Conservation (phyloP, 1,140 invertebrate species). For the Parasteatoda tepidariorum region DNA sequence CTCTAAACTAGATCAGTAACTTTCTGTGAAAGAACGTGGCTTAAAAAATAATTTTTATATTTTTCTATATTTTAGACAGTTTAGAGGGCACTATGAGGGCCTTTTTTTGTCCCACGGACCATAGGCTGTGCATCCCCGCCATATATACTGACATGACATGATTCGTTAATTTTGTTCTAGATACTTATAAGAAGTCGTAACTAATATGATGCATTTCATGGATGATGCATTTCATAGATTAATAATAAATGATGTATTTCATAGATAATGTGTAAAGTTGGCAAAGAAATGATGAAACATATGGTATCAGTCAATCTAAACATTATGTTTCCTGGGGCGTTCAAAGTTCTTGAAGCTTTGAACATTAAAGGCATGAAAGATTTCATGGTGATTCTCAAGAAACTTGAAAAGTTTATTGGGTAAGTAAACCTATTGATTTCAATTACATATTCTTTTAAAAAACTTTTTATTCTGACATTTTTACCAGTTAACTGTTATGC, state of each 20-base stretch:
- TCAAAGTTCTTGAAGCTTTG: neutral
- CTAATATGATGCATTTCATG: neutral
- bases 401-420: slow-evolving; percentile 30
- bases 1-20: no score
- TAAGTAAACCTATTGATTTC: slow-evolving; percentile 4
- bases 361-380: neutral
- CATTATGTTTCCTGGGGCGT: neutral
- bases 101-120: neutral
- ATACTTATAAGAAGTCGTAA: neutral
- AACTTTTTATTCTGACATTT: neutral
- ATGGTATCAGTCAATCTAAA: neutral
- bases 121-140: no score
- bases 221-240: neutral
- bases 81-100: neutral
- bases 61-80: no score
- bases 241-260: neutral
- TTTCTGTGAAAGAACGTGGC: no score
- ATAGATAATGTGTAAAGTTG: neutral
- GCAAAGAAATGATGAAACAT: neutral
- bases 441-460: neutral
- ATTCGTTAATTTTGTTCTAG: neutral
- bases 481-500: neutral
- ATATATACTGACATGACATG: neutral
- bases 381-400: neutral
- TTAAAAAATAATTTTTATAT: no score